These are phyloP conservation scores for Nymphalis c-album DNA, from an alignment of 2,888 invertebrate species.

Conservation along the genomic window DNA sequence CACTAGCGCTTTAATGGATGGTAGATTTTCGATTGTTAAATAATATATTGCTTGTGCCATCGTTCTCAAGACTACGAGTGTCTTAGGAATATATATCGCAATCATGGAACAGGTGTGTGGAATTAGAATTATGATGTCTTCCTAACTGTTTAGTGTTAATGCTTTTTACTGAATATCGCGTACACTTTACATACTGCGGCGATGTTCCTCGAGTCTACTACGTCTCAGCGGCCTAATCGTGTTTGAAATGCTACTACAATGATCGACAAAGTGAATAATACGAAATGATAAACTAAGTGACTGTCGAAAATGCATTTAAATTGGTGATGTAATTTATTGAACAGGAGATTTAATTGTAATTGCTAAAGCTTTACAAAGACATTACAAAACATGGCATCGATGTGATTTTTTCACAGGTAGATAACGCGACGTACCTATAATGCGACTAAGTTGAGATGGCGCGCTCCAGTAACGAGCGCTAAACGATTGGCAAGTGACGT, in stretches of 20 bases:
- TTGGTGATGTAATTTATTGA: slow-evolving; percentile 64
- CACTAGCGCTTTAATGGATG: slow-evolving; percentile 12
- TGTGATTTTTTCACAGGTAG: slow-evolving; percentile 38
- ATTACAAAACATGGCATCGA: slow-evolving; percentile 39
- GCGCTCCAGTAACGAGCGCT: background rate
- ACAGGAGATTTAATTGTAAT: slow-evolving; percentile 53
- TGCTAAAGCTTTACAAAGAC: slow-evolving; percentile 67
- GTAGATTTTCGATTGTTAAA: slow-evolving; percentile 22
- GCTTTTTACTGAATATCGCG: slow-evolving; percentile 22
- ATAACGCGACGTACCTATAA: slow-evolving; percentile 5
- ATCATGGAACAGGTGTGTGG: slow-evolving; percentile 9
- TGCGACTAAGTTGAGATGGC: slow-evolving; percentile 8
- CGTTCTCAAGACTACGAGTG: slow-evolving; percentile 25
- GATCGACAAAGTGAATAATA: slow-evolving; percentile 42
- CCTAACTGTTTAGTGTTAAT: slow-evolving; percentile 38
- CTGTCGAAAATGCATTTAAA: slow-evolving; percentile 75
- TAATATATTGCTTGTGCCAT: slow-evolving; percentile 34
- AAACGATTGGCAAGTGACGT: background rate
- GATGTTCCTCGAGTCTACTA: slow-evolving; percentile 10
- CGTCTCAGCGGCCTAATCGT: slow-evolving; percentile 31
- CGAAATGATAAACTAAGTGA: slow-evolving; percentile 46
- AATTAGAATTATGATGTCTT: slow-evolving; percentile 36
- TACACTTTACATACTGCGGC: slow-evolving; percentile 11
- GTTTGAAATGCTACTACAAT: slow-evolving; percentile 67
- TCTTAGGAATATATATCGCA: slow-evolving; percentile 18